Evolutionary conservation across 2,888 invertebrate species (phyloP), one percentile per base, ranked within the genome.

Genomic region (Dicyrtoma fusca): DNA sequence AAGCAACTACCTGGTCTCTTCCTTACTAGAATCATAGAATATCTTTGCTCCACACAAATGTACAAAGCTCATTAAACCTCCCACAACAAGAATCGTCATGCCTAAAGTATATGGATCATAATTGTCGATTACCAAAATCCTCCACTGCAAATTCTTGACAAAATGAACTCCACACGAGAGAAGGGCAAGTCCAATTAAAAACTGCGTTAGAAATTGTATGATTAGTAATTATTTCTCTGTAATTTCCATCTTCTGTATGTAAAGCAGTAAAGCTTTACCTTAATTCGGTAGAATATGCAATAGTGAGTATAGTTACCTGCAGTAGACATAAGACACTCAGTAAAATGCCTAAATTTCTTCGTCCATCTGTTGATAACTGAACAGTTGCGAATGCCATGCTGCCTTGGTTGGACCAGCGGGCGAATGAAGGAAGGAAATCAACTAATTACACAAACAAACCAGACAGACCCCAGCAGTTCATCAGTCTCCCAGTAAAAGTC

Each of bases 21-120:
- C 68, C 23, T 68, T 55, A 2, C 68, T 57, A n/a, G 68, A 57
- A 44, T 68, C 68, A 45, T 68, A 68, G 57, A 68, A 44, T 45
- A 68, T 68, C 57, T 68, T 68, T 2, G 68, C 44, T 11, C 55
- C 55, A 57, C 57, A 57, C 10, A 57, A 23, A 42, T 55, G 55
- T 11, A 45, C 13, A 14, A 55, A 13, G 14, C 42, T 57, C 6
- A 68, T 3, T 3, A 42, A 10, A 44, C 57, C 44, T 23, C 45
- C 68, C 14, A 68, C 8, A 6, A 68, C 34, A 6, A 68, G 14
- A 14, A 44, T 68, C 10, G 34, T 44, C 1, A 57, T 44, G 55
- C 17, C 53, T 1, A 68, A 14, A 3, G 45, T 57, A n/a, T 23
- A 55, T 6, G 57, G 26, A 17, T 65, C 42, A 13, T 68, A 55